These are phyloP conservation scores for Branchellion lobata DNA, from an alignment of 2,888 invertebrate species.

Conservation along the genomic window DNA sequence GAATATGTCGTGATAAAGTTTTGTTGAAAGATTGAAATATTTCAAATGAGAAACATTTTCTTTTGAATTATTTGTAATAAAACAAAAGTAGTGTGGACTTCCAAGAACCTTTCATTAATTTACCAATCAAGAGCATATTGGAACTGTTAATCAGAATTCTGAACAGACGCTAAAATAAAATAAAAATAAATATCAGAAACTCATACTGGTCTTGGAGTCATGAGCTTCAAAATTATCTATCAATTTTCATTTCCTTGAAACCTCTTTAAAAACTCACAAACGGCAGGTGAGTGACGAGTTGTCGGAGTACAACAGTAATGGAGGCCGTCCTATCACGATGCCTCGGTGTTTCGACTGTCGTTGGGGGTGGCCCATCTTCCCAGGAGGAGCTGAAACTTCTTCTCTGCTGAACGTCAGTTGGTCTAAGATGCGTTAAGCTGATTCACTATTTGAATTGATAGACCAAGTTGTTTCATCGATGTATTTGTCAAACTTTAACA, in stretches of 20 bases:
- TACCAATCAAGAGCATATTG: too few relatives aligned
- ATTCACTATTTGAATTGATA: not conserved
- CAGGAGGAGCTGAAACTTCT: not conserved
- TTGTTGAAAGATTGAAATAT: not conserved
- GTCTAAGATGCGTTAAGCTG: not conserved
- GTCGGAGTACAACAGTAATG: not conserved
- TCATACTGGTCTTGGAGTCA: too few relatives aligned
- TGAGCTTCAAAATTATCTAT: too few relatives aligned
- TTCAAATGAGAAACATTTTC: not conserved
- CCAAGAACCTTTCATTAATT: too few relatives aligned
- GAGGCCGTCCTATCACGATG: not conserved
- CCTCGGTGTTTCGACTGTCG: not conserved
- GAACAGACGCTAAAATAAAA: too few relatives aligned
- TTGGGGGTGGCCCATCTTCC: not conserved
- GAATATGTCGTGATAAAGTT: not conserved
- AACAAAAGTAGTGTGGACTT: too few relatives aligned
- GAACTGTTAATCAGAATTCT: too few relatives aligned
- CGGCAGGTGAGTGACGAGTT: not conserved
- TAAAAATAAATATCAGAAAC: too few relatives aligned
- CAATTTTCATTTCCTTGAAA: too few relatives aligned
- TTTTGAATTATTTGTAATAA: not conserved
- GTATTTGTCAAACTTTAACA: not conserved
- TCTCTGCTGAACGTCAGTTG: not conserved
- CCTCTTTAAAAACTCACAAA: too few relatives aligned
- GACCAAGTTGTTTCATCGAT: not conserved